Evolutionary conservation across 2,888 invertebrate species (phyloP), one percentile per base, ranked within the genome.

Genomic region (Dexiosoma caninum): DNA sequence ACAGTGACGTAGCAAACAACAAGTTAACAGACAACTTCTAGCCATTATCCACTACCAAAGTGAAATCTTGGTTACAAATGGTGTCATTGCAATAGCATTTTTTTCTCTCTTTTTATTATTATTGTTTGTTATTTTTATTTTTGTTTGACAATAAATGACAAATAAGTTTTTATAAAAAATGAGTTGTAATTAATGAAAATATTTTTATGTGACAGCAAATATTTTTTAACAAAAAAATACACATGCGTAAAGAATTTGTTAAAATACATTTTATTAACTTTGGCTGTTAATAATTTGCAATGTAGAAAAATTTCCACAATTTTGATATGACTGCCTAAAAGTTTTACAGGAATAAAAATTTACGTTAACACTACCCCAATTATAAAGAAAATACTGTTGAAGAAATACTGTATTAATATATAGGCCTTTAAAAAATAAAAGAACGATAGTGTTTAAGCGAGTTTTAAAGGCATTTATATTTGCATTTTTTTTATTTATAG

Each of bases 1-100:
- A 81, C 76, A 81, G 78, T 83, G 82, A 83, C 82, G 76, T 78
- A 81, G 81, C 82, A 78, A 83, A 83, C 81, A 76, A 83, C 81
- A 79, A 82, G 80, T 42, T 72, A 79, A 72, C 76, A 72, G 77
- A 69, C 70, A 78, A 71, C 75, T 67, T 67, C 59, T 67, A 74
- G 49, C 74, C 64, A 74, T 62, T 64, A 64, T 46, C 53, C 64
- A 44, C 21, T 27, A 55, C 64, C 66, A 49, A 75, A 75, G 75
- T 66, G 57, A 67, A 75, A 75, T 67, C 66, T 59, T 75, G 32
- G 40, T 59, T 49, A 75, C 30, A 75, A 67, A 75, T 67, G 67
- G 66, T 53, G 51, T 60, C 51, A 69, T 46, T 60, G 60, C 53
- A 69, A 27, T 44, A 27, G 5, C 19, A 19, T 12, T 72, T 55